Evolutionary conservation across 2,797 vertebrate species (phyloP).

Genomic region (Falco berigora): DNA sequence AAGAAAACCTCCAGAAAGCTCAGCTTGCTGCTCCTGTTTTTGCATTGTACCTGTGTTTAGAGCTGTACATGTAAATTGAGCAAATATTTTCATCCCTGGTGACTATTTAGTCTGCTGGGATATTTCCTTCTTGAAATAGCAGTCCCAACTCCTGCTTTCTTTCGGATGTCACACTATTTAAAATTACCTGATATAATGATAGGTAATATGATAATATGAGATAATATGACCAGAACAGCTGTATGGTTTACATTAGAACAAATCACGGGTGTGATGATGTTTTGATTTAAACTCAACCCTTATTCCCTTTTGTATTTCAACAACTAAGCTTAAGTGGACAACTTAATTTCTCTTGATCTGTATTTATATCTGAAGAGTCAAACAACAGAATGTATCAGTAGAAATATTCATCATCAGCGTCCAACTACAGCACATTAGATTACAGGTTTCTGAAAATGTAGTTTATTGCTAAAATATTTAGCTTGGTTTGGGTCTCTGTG

Average conservation of each 20-base stretch:
- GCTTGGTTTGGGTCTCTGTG: neutral
- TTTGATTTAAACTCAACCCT: conserved; percentile 26
- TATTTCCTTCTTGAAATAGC: neutral
- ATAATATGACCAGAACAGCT: neutral
- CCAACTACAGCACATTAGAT: neutral
- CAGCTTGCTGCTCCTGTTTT: neutral
- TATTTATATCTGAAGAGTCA: conserved; percentile 8
- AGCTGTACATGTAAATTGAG: neutral
- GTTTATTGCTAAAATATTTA: neutral
- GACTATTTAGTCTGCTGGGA: neutral
- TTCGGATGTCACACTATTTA: neutral
- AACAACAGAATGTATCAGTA: neutral
- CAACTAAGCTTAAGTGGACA: neutral
- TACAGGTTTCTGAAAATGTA: neutral
- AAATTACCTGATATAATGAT: neutral
- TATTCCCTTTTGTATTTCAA: conserved; percentile 30
- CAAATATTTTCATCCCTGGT: neutral
- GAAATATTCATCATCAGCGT: neutral
- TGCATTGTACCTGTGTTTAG: neutral
- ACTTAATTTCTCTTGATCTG: conserved; percentile 23
- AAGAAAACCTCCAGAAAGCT: neutral
- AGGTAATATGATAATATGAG: neutral
- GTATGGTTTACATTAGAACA: neutral
- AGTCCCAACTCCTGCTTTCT: neutral
- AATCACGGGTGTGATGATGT: neutral